Base-by-base conservation (phyloP, 2,888 invertebrate species). In the Conchocele bisecta region DNA sequence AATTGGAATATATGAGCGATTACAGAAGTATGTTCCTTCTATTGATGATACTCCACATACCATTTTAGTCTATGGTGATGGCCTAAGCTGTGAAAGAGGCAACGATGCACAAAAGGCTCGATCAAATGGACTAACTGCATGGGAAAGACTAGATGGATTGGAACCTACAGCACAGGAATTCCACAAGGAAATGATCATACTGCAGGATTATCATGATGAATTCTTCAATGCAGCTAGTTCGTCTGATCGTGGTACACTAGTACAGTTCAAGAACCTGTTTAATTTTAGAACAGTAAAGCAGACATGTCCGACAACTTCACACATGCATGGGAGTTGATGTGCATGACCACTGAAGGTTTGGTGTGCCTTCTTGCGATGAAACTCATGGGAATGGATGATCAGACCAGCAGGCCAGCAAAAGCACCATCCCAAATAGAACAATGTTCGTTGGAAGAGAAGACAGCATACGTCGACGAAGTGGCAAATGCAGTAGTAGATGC, bases 251-350 rank as follows among this genome's bases (percentile, higher is more conserved):
- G 66, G 75, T 29, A 75, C 68, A 4, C 22, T 65, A 26, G 46
- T 41, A 22, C 61, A 71, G 33, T 28, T 69, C 3, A 72, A 66
- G 59, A 75, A 75, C 33, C 3, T 72, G 0, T 67, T 75, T 15
- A 74, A 72, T 44, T 70, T 41, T 53, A 29, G 74, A 11, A 46
- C 57, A 37, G 77, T 77, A 0, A 75, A 78, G 33, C 60, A 11
- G 73, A 73, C 41, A 51, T 74, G 9, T 35, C 46, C 6, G 73
- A 75, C 44, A 68, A 68, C 22, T 79, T 75, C 57, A 64, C 59
- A 13, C 64, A 81, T 68, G 72, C 73, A 0, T 75, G 70, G 69
- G 75, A 75, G 48, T 24, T 78, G 3, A 70, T 78, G 64, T 59
- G 65, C 29, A 31, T 65, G 22, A 29, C 35, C 7, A 57, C 54